Evolutionary conservation across 1,140 invertebrate genomes (phyloP), one percentile per base, ranked within the genome.

Genomic region (Drosophila oshimai): DNA sequence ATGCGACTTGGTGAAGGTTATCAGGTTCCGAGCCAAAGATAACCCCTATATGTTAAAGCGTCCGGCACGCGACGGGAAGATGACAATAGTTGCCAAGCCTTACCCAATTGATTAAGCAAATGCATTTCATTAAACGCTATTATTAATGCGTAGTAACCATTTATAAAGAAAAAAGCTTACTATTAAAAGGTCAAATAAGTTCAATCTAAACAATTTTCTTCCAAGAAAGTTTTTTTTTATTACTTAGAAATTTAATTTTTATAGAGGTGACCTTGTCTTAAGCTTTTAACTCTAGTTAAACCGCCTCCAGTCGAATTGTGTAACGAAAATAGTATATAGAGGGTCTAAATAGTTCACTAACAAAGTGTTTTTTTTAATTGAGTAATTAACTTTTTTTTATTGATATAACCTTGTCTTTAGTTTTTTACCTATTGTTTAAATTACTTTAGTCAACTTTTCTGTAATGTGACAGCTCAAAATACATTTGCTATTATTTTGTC

Each of bases 1-100:
- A 29, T 42, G 26, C 20, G n/a, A 36, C 31, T 74, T 60, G 37
- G 33, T 13, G 65, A 86, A 86, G 77, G 79, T 84, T 84, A 84
- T 84, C 80, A 79, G 61, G 49, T 55, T 49, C 54, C 54, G 53
- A 75, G 33, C 13, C 22, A 37, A 60, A 42, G 75, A 84, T 84
- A 84, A 75, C 79, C 80, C 57, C 33, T 9, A 50, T n/a, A 28
- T 18, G 7, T 65, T 75, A 6, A 50, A 44, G 70, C 37, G 55
- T 46, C 1, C 12, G 71, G 57, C 81, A 86, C 76, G 69, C 81
- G 81, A 36, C 58, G 29, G 7, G 4, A 47, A 69, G 73, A 76
- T 87, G 81, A 10, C 39, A 44, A 34, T 33, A 17, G 24, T 15
- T 62, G 29, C 33, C 33, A 73, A 15, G 34, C 17, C 13, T 15